These are phyloP conservation scores for Rhynchotus rufescens DNA, from an alignment of 2,797 vertebrate genomes.

Conservation along the genomic window DNA sequence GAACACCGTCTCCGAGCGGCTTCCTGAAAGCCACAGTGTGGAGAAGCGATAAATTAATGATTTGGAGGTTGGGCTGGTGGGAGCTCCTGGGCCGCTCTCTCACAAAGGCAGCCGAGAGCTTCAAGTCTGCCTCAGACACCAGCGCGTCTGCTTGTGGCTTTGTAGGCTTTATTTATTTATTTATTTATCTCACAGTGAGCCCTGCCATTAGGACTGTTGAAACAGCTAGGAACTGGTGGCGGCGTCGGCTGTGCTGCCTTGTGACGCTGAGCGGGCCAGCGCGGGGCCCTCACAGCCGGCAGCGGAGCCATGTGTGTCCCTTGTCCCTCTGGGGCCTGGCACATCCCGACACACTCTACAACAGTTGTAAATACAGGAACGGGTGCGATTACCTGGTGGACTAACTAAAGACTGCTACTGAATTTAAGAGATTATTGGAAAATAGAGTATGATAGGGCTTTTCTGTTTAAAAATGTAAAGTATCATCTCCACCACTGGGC, in stretches of 20 bases:
- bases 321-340: neutral
- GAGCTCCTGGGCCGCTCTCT: constrained; percentile 45
- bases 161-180: constrained; percentile 44
- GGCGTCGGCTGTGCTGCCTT: neutral
- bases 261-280: neutral
- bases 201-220: constrained; percentile 65
- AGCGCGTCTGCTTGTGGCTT: constrained; percentile 66
- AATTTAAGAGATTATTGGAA: neutral
- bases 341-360: rapidly evolving
- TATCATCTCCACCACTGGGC: rapidly evolving
- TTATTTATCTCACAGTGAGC: constrained; percentile 56
- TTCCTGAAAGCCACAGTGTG: neutral
- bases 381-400: neutral
- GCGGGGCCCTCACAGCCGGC: neutral
- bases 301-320: neutral
- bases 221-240: constrained; percentile 56
- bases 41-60: constrained; percentile 75
- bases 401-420: rapidly evolving
- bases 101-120: constrained; percentile 55
- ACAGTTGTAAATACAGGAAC: too few species aligned
- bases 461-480: neutral
- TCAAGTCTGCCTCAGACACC: constrained; percentile 46
- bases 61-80: constrained; percentile 15
- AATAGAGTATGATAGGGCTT: neutral
- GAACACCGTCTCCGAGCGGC: neutral